These are phyloP conservation scores for Saccostrea echinata DNA, from an alignment of 1,140 invertebrate genomes.

Conservation along the genomic window DNA sequence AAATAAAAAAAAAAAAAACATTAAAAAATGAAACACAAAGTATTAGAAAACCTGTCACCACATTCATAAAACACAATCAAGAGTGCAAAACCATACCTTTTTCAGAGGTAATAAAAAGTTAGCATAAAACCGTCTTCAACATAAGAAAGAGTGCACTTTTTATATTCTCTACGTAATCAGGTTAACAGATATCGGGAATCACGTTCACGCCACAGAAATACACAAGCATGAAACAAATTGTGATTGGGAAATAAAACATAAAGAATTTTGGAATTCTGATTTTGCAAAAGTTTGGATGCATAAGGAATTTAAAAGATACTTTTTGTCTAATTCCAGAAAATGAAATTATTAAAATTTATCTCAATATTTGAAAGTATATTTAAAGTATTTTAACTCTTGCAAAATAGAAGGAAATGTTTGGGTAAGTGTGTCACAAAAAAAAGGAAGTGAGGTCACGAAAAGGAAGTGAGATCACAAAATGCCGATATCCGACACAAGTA, in stretches of 20 bases:
- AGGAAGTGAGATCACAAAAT: not conserved
- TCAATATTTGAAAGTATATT: too few relatives aligned
- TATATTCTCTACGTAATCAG: too few relatives aligned
- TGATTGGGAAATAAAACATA: too few relatives aligned
- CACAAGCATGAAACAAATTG: not conserved
- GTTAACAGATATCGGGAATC: too few relatives aligned
- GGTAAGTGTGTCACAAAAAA: too few relatives aligned
- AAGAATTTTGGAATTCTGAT: not conserved
- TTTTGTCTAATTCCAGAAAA: not conserved
- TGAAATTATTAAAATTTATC: not conserved
- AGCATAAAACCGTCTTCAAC: not conserved
- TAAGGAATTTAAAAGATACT: not conserved
- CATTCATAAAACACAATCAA: not conserved
- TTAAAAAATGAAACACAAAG: not conserved
- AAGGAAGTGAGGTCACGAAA: not conserved
- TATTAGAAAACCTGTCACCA: conserved; percentile 1
- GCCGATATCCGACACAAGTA: not conserved
- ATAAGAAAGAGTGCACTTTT: not conserved
- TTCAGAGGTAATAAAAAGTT: not conserved
- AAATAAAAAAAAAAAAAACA: not conserved
- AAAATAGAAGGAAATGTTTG: not conserved
- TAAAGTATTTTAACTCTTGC: too few relatives aligned
- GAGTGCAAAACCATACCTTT: not conserved
- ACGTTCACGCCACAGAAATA: not conserved
- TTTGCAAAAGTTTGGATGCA: not conserved